Base-by-base conservation (phyloP, 2,888 invertebrate species). In the Catocala sponsa region DNA sequence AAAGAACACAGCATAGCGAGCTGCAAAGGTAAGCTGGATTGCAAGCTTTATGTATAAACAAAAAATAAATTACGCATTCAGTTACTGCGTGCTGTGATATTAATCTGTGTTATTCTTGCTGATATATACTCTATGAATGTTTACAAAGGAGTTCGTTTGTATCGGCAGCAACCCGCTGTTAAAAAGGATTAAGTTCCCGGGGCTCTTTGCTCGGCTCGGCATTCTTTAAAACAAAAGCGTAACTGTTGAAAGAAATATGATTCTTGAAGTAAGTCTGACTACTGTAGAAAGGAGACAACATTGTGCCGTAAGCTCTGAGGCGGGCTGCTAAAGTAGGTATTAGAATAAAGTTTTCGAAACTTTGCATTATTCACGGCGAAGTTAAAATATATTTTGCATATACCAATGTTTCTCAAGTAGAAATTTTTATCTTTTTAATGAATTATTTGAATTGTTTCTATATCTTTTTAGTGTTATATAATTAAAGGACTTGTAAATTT, bases 101-200 rank as follows among this genome's bases (percentile, higher is more conserved):
- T 44, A n/a, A 25, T 51, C 49, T 25, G 25, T 1, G 25, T 65
- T 65, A 65, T 65, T 55, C 48, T 62, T 25, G 65, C 49, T 68
- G 59, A 47, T 50, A 49, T 59, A 55, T 51, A 65, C 25, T 25
- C 25, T 25, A 68, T 61, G 44, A 68, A 59, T 53, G 48, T 71
- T 75, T 70, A 70, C 70, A 71, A 72, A 70, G 72, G 70, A 70
- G 62, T 56, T 61, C 59, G 61, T 65, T 74, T 70, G 35, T 59
- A 62, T 59, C 46, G 58, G 50, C 46, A 47, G 63, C 51, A 58
- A 48, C 50, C 63, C 53, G 70, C 70, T 72, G 61, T 75, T 64
- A 62, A 66, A 76, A 49, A 63, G 70, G 79, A 80, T 85, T 82
- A 84, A 80, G 79, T 82, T 80, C 76, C 79, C 66, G 62, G 55